Base-by-base conservation (phyloP, 2,888 invertebrate genomes). In the Oegoconia quadripuncta region DNA sequence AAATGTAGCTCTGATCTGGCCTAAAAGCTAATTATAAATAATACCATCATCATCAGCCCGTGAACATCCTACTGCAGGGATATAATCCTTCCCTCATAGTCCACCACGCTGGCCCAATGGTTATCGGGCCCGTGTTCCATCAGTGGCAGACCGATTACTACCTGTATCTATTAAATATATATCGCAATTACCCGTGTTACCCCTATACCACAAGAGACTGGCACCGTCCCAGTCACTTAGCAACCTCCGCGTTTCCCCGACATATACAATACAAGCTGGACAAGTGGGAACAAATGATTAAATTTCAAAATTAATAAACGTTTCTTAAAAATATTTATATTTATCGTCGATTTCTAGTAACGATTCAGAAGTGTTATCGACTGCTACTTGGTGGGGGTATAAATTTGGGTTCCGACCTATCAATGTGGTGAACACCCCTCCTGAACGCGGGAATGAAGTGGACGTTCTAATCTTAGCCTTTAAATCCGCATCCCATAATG, bases 401-500 rank as follows among this genome's bases (percentile, higher is more conserved):
- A 38, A 45, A 4, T 14, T 52, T 0, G 63, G 63, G 0, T 62
- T 62, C 30, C 52, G 63, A 0, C 41, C 51, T 0, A 32, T 50
- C 2, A 42, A 25, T 3, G 48, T 47, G 2, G 39, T 46, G 14
- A 6, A 3, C 6, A 52, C 53, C 0, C 50, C 52, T 1, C 37
- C 32, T 0, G 52, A 48, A 0, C 42, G 53, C 7, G 54, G 52
- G 15, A 32, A 50, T 18, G 45, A 50, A 1, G 34, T 54, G 3
- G 54, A 62, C 22, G 51, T 62, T 0, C 27, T 61, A 4, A 55
- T 96, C 88, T 90, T 95, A 49, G 95, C 95, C 1, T 93, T 95
- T 52, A 97, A 97, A 78, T 96, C 96, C 0, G 67, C 96, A 2
- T 96, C 96, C 1, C 89, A 92, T 28, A 93, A 95, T 76, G 92